Conservation (phyloP, 2,888 invertebrate species). For the Nematopogon swammerdamellus region DNA sequence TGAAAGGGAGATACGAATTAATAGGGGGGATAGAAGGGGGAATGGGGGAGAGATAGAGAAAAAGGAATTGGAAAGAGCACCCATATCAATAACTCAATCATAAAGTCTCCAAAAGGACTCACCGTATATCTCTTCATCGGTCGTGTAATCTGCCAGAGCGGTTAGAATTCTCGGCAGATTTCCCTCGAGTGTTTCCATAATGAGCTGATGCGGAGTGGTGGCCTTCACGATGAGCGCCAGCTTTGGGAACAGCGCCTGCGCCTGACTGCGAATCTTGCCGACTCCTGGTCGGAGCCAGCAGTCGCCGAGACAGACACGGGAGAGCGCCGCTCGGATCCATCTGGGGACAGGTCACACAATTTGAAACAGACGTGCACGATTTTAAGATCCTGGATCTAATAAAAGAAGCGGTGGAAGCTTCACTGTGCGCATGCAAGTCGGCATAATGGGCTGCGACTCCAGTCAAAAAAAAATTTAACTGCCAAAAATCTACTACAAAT, state of each 20-base stretch:
- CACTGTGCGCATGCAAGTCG: no score
- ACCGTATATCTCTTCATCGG: slow-evolving; percentile 49
- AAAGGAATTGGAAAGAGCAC: no score
- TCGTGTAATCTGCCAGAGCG: slow-evolving; percentile 42
- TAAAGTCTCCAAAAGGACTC: no score
- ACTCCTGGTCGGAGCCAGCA: slow-evolving; percentile 46
- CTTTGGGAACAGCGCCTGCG: slow-evolving; percentile 41
- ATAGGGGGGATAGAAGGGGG: no score
- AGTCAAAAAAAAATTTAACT: no score
- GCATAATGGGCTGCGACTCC: no score
- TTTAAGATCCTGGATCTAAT: not conserved
- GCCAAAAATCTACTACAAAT: no score
- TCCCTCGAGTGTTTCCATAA: slow-evolving; percentile 38
- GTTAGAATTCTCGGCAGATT: slow-evolving; percentile 39
- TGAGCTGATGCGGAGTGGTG: slow-evolving; percentile 31
- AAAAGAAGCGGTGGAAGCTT: no score
- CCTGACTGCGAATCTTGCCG: slow-evolving; percentile 44
- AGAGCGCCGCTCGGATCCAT: slow-evolving; percentile 47
- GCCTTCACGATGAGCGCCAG: slow-evolving; percentile 36
- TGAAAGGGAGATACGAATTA: no score
- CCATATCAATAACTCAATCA: no score
- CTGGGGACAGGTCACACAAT: no score
- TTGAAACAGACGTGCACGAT: not conserved
- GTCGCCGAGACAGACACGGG: slow-evolving; percentile 42
- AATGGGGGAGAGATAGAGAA: no score